Base-by-base conservation (phyloP, 2,113 vertebrate species). In the Microcebus tavaratra region DNA sequence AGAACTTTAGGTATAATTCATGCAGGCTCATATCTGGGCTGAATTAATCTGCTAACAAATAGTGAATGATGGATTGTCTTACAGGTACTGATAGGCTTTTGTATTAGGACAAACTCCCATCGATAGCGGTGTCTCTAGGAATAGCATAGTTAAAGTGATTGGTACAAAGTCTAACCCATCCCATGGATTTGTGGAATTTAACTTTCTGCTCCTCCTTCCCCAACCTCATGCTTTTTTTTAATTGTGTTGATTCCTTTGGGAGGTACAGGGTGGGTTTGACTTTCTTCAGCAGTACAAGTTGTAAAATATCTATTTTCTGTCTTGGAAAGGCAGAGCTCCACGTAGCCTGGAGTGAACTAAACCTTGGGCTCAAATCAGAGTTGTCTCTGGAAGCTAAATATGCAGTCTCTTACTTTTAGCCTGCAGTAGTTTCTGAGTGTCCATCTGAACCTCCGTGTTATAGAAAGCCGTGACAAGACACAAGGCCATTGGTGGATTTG, bases 1-100 rank as follows among this genome's bases (percentile, higher is more conserved):
- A 94, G 76, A 95, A 65, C 23, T 78, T 91, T 27, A 80, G 87
- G 14, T 85, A 27, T 97, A 92, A 96, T 89, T 96, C 81, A 88
- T 81, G 48, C 78, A 96, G 65, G 23, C n/a, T 96, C 14, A 63
- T 95, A 68, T 73, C 42, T 76, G 27, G 68, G 21, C 73, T 92
- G 70, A 79, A 92, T 95, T 89, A 45, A 90, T 84, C 88, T 78
- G 57, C 48, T 92, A 65, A 92, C 78, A 95, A 50, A 36, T 17
- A 96, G 53, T 36, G 36, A 96, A 48, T 75, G 82, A 63, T 63
- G 45, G 17, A 29, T 59, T 48, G 67, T 91, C 73, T 92, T 78
- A 76, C 82, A 45, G 39, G 39, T 93, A 10, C 31, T 88, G 70
- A 7, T 81, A 96, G 21, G 29, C 7, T 36, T 61, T 92, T 63